Evolutionary conservation across 2,888 invertebrate species (phyloP).

Genomic region (Trissolcus brochymenae): DNA sequence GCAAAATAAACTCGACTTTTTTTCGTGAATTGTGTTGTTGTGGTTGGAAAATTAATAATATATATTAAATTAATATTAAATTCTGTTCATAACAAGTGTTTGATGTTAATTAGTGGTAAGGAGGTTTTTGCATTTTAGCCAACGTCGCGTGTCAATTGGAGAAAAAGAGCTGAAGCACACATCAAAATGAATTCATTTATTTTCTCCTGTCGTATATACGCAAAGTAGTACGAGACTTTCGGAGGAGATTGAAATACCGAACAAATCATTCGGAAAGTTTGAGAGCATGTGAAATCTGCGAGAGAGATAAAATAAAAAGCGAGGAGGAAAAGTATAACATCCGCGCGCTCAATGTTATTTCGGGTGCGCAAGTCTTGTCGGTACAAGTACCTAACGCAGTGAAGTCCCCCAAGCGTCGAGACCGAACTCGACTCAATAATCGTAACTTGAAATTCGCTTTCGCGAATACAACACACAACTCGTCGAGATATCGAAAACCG

Average conservation of each 20-base stretch:
- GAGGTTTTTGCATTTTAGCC: too few species aligned
- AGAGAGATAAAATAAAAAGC: background rate
- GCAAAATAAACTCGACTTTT: too few species aligned
- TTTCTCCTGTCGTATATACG: slow-evolving; percentile 1
- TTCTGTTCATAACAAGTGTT: too few species aligned
- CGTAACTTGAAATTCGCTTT: slow-evolving; percentile 36
- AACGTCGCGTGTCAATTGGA: too few species aligned
- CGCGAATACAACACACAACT: slow-evolving; percentile 26
- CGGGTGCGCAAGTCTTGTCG: slow-evolving; percentile 27
- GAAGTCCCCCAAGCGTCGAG: slow-evolving; percentile 19
- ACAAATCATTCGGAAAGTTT: slow-evolving; percentile 35
- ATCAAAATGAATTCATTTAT: slow-evolving; percentile 13
- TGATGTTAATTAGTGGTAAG: too few species aligned
- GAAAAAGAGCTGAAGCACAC: background rate
- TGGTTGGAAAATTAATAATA: too few species aligned
- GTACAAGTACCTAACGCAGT: slow-evolving; percentile 32
- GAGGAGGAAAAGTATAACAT: background rate
- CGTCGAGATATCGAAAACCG: slow-evolving; percentile 42
- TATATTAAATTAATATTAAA: too few species aligned
- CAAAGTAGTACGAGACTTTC: slow-evolving; percentile 28
- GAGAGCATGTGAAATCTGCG: slow-evolving; percentile 14
- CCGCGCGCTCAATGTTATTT: slow-evolving; percentile 21
- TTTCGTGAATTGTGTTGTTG: too few species aligned
- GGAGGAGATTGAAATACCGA: slow-evolving; percentile 16
- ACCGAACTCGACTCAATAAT: slow-evolving; percentile 37